Evolutionary conservation across 1,140 invertebrate genomes (phyloP), one percentile per base, ranked within the genome.

Genomic region (Calephelis nemesis): DNA sequence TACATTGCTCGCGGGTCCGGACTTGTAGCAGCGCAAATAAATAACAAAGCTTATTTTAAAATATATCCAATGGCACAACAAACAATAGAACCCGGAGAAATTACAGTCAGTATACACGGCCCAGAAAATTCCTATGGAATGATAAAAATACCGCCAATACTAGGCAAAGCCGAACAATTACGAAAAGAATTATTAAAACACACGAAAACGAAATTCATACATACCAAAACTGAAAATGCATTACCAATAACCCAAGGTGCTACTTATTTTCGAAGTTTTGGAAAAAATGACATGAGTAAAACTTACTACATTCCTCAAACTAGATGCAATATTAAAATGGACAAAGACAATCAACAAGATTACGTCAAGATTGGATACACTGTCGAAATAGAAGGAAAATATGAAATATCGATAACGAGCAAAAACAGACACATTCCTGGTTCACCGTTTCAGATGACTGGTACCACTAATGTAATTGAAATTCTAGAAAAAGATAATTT

Each of bases 1-100:
- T 94, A 93, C 70, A 82, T 94, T 1, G 93, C 92, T 11, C 88
- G 91, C 77, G 93, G 94, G 39, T 93, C 93, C 77, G 94, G 94
- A 4, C 82, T 94, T 15, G 82, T 91, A 48, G 91, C 92, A 47
- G 93, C 92, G 15, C 92, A 93, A 79, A 79, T 92, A 63, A 87
- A 92, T 63, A 87, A 89, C 67, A 92, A 92, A 83, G 77, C 87
- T 54, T 81, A 82, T 62, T 93, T 93, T 73, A 93, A 92, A 77
- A 79, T 93, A 65, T 93, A 93, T 69, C 90, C 92, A 10, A 90
- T 91, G 12, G 81, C 87, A 58, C 91, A 93, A 77, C 92, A 92
- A 82, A 82, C 83, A 39, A 68, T 92, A 19, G 86, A 92, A 62
- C 91, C 92, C 54, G 84, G 85, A 68, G 92, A 93, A 72, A 90